Percentiles rank a stretch among this genome's conserved stretches.
Evolutionary conservation across 2,888 invertebrate genomes (phyloP).

Genomic region (Acheta domesticus): DNA sequence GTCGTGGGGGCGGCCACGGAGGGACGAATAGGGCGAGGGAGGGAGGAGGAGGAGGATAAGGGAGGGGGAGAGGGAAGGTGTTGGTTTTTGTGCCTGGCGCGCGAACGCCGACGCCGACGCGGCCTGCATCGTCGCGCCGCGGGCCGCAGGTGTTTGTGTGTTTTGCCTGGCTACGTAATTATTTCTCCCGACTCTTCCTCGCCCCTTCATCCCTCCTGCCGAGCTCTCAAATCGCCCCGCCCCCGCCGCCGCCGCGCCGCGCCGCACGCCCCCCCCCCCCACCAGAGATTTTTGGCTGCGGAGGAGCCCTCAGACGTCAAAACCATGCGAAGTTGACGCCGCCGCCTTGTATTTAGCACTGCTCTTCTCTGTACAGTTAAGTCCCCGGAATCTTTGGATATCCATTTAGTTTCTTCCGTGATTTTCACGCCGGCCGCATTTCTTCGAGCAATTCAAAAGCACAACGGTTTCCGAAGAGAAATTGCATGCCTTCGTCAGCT

Average conservation of each 20-base stretch:
- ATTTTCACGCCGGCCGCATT: background rate
- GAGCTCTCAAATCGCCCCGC: background rate
- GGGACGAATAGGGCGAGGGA: too few species aligned
- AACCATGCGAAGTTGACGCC: too few species aligned
- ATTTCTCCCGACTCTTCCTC: background rate
- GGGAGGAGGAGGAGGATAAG: background rate
- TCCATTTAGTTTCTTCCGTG: background rate
- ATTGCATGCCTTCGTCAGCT: background rate
- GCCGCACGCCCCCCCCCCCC: background rate
- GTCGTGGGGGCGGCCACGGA: too few species aligned
- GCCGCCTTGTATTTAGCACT: background rate
- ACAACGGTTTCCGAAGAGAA: background rate
- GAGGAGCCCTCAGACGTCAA: too few species aligned
- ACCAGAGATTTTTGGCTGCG: background rate
- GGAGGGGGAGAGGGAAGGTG: background rate
- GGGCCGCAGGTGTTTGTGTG: slow-evolving; percentile 4
- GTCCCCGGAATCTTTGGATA: background rate
- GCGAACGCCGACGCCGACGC: background rate
- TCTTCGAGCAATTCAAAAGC: background rate
- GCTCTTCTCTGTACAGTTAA: background rate
- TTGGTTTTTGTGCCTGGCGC: slow-evolving; percentile 18
- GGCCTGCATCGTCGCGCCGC: background rate
- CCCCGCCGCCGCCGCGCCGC: background rate
- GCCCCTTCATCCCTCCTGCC: background rate
- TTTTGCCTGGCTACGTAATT: background rate